Evolutionary conservation across 2,113 vertebrate species (phyloP), one percentile per base, ranked within the genome.

Genomic region (Callospermophilus lateralis): DNA sequence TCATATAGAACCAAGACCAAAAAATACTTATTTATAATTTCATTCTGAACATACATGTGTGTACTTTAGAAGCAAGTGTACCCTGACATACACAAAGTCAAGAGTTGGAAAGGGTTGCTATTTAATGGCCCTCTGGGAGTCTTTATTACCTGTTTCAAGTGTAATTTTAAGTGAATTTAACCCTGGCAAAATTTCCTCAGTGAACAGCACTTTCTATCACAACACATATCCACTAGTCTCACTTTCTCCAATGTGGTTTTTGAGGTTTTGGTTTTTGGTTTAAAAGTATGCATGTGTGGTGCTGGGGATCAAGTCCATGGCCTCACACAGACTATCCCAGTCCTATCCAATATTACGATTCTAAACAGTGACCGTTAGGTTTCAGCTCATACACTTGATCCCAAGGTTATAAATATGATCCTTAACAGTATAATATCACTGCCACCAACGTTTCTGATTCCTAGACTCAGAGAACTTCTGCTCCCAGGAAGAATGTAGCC

Each of bases 1-100:
- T 88, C 24, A 55, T 78, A 80, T 95, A 76, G 68, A 97, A 83
- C 7, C 9, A 85, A 89, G 7, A 76, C 42, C 19, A 73, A 42
- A 76, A 90, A 26, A 24, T 30, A 42, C 24, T 77, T 26, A 53
- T 13, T 89, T 74, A 8, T 45, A 37, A 86, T 74, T 86, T 92
- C 34, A 90, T 51, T 5, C 12, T 70, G 74, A 93, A 67, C 9
- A 17, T 92, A 28, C 11, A 51, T 39, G 32, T 85, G 81, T 81
- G 30, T 37, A 53, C 16, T 89, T 77, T 28, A 15, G 48, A 86
- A 58, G 51, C 39, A 86, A 72, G 76, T 53, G 63, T 53, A 65
- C 28, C 3, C n/a, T 48, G 72, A 45, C 17, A 73, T 16, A 28
- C 19, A 72, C 58, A 76, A 26, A 68, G 2, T 81, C 2, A 88